Percentiles rank a stretch among this genome's conserved stretches.
phyloP scores from a whole-genome alignment of 2,888 invertebrate species.

The Agonopterix alstromeriana region DNA sequence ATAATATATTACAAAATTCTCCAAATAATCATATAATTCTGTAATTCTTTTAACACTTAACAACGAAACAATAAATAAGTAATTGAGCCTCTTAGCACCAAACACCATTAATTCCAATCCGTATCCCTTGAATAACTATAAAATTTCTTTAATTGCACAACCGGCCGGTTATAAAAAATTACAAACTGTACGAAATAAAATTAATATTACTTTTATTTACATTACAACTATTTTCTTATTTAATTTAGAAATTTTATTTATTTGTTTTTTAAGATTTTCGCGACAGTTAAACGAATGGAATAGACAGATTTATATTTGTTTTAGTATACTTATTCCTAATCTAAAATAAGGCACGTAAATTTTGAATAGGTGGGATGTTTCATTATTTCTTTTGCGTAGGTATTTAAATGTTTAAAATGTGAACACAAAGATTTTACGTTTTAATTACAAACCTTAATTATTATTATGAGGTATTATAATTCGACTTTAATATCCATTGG shows the following conservation, averaged over 20 bases:
- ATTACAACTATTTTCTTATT: slow-evolving; percentile 11
- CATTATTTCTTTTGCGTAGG: slow-evolving; percentile 1
- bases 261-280: not conserved
- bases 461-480: slow-evolving; percentile 39
- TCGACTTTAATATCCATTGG: slow-evolving; percentile 23
- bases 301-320: not conserved
- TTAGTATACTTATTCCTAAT: not conserved
- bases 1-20: slow-evolving; percentile 2
- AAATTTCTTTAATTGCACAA: slow-evolving; percentile 64
- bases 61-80: slow-evolving; percentile 22
- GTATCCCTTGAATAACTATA: slow-evolving; percentile 24
- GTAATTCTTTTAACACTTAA: slow-evolving; percentile 3
- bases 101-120: slow-evolving; percentile 39
- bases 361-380: slow-evolving; percentile 7
- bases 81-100: slow-evolving; percentile 53
- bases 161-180: slow-evolving; percentile 60
- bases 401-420: too few species aligned
- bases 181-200: slow-evolving; percentile 29
- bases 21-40: not conserved
- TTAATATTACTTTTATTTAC: slow-evolving; percentile 30
- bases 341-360: slow-evolving; percentile 7
- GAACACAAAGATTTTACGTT: too few species aligned
- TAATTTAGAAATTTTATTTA: not conserved
- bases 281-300: not conserved
- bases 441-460: slow-evolving; percentile 3